Percentiles rank a stretch among this genome's conserved stretches.
phyloP scores from a whole-genome alignment of 2,113 vertebrate species.

The Lagopus leucura region DNA sequence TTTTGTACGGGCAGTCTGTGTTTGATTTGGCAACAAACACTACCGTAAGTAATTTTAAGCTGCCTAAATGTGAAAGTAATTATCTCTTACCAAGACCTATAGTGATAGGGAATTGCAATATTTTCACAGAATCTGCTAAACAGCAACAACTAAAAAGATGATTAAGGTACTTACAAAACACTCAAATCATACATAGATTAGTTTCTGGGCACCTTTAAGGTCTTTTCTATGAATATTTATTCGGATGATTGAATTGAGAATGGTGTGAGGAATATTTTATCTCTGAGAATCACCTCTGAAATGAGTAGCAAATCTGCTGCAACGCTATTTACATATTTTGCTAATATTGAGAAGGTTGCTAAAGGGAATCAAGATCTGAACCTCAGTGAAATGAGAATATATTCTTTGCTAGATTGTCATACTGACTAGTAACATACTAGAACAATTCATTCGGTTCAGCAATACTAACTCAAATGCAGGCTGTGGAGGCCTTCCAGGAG shows the following conservation, averaged over 20 bases:
- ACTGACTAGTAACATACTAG: background rate
- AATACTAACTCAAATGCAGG: background rate
- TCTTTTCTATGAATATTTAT: background rate
- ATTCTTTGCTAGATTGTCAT: background rate
- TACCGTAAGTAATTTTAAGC: background rate
- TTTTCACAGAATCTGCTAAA: background rate
- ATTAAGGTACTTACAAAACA: background rate
- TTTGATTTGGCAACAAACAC: background rate
- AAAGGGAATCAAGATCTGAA: background rate
- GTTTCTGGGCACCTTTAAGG: background rate
- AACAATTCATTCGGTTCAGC: background rate
- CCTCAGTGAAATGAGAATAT: background rate
- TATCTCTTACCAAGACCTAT: background rate
- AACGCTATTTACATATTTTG: background rate
- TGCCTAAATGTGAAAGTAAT: background rate
- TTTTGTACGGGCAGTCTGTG: background rate
- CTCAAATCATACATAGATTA: background rate
- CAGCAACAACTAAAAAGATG: background rate
- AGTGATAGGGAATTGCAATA: background rate
- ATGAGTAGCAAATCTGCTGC: background rate
- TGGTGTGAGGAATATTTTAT: background rate
- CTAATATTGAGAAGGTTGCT: background rate
- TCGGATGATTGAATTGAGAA: background rate
- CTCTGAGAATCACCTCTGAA: background rate
- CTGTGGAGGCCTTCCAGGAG: background rate